Base-by-base conservation (phyloP, 2,888 invertebrate species). In the Torymus auratus region DNA sequence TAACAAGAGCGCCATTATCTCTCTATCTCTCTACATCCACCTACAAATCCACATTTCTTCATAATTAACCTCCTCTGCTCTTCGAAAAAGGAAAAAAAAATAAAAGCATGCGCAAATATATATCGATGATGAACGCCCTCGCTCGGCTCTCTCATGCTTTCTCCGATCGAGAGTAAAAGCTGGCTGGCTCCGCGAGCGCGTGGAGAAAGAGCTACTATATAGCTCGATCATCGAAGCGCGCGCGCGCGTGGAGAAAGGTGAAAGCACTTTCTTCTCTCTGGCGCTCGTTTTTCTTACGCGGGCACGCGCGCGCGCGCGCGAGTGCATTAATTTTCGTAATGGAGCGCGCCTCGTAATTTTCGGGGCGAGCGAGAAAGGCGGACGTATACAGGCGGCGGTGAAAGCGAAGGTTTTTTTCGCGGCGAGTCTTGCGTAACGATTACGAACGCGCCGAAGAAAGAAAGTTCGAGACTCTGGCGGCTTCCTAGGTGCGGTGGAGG, bases 151-250 rank as follows among this genome's bases (percentile, higher is more conserved):
- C 84, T 85, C n/a, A n/a, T n/a, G 88, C 88, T 89, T 89, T 88
- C 88, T 87, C 89, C 86, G 85, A 89, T 89, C 87, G 90, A 90
- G 89, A 90, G 90, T 90, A 90, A 90, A 90, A 90, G 90, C 90
- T 84, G 86, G 85, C 84, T 67, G 5, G 0, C 28, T 5, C 28
- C 5, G 28, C 4, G 28, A 2, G 28, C 28, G 13, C 73, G 55
- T 13, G 71, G 69, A 60, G 79, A 73, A 64, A 80, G 70, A 76
- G 58, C 28, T 67, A 77, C 20, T 78, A 67, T 78, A 67, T 82
- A 85, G 86, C 83, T 83, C 85, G 85, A 84, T 83, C 84, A 84
- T 82, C 85, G 73, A 82, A 28, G 28, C 28, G 28, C 28, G 28
- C 75, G 79, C 78, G 73, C 75, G 79, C 78, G 76, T 73, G 87